Base-by-base conservation (phyloP, 2,888 invertebrate species). In the Plebejus argus region DNA sequence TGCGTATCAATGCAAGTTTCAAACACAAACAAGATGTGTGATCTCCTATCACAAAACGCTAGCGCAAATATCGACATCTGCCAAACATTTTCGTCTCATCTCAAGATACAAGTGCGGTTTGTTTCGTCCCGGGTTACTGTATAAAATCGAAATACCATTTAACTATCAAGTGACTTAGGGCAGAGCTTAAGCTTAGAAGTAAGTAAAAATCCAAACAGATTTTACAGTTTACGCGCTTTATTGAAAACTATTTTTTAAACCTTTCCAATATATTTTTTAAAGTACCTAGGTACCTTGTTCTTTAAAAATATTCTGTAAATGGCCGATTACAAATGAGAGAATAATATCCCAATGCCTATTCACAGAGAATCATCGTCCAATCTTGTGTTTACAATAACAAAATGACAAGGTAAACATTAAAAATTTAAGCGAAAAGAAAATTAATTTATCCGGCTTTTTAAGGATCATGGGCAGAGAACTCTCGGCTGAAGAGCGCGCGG, bases 391-490 rank as follows among this genome's bases (percentile, higher is more conserved):
- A 61, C 23, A 61, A 61, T 28, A 71, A 53, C 39, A 45, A 28
- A 35, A 71, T 70, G 45, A 70, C 20, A 33, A 45, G 12, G 71
- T 7, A 78, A 61, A 70, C 28, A 74, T 15, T 39, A 76, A 70
- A 70, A 76, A 56, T 76, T 18, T n/a, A 45, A 75, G 45, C n/a
- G 71, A n/a, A 78, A 45, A 76, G 61, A 82, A 83, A 82, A 79
- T 83, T 82, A 83, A 80, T 75, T 82, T 82, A 85, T 83, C 78
- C 80, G 76, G 80, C 79, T 84, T 84, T 84, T 86, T 85, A 88
- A 86, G 88, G 88, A 89, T 88, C 85, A 86, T 82, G 72, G 71
- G 82, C 82, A 84, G 86, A 87, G 84, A 86, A 86, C 86, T 86
- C 87, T 88, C 83, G 81, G 84, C 83, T 84, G 82, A 80, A 82